Conservation (phyloP, 1,140 invertebrate genomes). For the Dendrolimus kikuchii region DNA sequence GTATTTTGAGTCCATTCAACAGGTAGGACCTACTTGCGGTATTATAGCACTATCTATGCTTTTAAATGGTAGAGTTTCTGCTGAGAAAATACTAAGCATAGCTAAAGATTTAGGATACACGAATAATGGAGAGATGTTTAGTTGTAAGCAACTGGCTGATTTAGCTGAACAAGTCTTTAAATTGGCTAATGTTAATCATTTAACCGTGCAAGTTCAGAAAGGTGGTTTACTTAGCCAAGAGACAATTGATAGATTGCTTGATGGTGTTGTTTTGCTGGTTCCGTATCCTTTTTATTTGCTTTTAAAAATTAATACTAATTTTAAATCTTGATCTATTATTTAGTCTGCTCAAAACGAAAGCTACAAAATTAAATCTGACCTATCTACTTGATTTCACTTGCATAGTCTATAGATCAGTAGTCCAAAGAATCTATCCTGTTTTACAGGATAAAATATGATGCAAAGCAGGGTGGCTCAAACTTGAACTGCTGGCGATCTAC, state of each 20-base stretch:
- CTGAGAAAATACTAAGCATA: conserved; percentile 75
- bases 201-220: conserved; percentile 32
- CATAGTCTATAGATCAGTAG: no score
- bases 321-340: neutral
- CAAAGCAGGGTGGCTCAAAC: no score
- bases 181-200: conserved; percentile 34
- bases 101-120: conserved; percentile 78
- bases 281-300: conserved; percentile 74
- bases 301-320: neutral
- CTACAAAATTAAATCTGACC: no score
- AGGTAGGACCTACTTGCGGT: conserved; percentile 83
- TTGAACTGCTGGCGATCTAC: no score
- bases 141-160: conserved; percentile 79
- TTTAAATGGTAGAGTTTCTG: conserved; percentile 73
- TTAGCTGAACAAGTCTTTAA: conserved; percentile 70
- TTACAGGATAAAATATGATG: no score
- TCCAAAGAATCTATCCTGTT: no score
- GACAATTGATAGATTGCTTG: conserved; percentile 68
- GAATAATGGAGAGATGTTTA: conserved; percentile 90
- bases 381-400: no score
- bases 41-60: conserved; percentile 86
- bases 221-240: conserved; percentile 43
- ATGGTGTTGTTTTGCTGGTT: conserved; percentile 73
- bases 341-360: neutral
- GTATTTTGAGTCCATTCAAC: conserved; percentile 52